Percentiles rank a stretch among this genome's conserved stretches.
phyloP scores from a whole-genome alignment of 2,888 invertebrate species.

The Xylota sylvarum region DNA sequence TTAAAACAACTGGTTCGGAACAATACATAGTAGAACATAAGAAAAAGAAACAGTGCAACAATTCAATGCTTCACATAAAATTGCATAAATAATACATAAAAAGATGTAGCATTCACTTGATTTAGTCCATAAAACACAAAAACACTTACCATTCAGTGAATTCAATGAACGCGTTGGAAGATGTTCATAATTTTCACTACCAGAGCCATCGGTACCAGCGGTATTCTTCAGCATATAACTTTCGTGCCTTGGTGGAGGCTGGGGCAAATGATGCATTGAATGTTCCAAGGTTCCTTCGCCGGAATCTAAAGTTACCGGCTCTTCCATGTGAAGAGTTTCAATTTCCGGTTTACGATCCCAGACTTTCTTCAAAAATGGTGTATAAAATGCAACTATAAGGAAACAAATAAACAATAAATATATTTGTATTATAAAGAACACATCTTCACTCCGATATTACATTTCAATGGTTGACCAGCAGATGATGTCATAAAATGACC shows the following conservation, averaged over 20 bases:
- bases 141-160: slow-evolving; percentile 87
- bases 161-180: slow-evolving; percentile 86
- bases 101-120: slow-evolving; percentile 75
- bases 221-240: slow-evolving; percentile 91
- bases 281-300: slow-evolving; percentile 90
- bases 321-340: slow-evolving; percentile 95
- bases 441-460: slow-evolving; percentile 85
- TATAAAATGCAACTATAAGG: slow-evolving; percentile 94
- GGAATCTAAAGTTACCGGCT: slow-evolving; percentile 87
- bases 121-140: slow-evolving; percentile 22
- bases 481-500: slow-evolving; percentile 97
- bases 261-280: slow-evolving; percentile 88
- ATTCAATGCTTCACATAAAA: slow-evolving; percentile 73
- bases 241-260: slow-evolving; percentile 90
- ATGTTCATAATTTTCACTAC: slow-evolving; percentile 89
- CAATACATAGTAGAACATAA: slow-evolving; percentile 44
- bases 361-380: slow-evolving; percentile 97
- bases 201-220: slow-evolving; percentile 86
- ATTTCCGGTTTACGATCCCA: slow-evolving; percentile 98
- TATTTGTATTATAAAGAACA: background rate
- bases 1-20: slow-evolving; percentile 44
- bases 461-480: slow-evolving; percentile 93
- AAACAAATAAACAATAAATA: background rate
- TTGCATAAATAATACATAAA: slow-evolving; percentile 67
- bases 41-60: slow-evolving; percentile 57